Percentiles rank a stretch among this genome's conserved stretches.
Evolutionary conservation across 2,113 vertebrate species (phyloP).

Genomic region (Thymallus thymallus): DNA sequence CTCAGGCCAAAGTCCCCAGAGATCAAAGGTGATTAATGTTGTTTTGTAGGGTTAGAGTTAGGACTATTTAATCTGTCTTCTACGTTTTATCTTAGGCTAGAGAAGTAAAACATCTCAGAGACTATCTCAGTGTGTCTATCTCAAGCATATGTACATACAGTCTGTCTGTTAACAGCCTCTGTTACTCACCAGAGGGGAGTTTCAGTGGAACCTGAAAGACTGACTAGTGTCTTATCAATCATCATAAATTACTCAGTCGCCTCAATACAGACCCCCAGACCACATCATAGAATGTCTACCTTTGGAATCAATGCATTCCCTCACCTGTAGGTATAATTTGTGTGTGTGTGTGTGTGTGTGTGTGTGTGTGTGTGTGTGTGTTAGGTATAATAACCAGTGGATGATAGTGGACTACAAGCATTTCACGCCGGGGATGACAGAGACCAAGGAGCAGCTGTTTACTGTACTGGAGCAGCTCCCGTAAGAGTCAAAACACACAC

Average conservation of each 20-base stretch:
- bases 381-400: conserved; percentile 97
- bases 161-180: too few relatives aligned
- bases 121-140: too few relatives aligned
- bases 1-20: background rate
- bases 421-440: conserved; percentile 69
- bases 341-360: too few relatives aligned
- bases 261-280: too few relatives aligned
- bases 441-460: conserved; percentile 66
- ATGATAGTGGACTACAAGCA: conserved; percentile 92
- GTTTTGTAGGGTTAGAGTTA: background rate
- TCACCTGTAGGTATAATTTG: background rate
- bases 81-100: too few relatives aligned
- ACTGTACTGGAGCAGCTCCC: conserved; percentile 92
- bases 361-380: background rate
- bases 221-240: too few relatives aligned
- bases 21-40: background rate
- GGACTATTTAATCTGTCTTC: background rate
- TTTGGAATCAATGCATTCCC: background rate
- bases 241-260: too few relatives aligned
- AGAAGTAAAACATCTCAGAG: too few relatives aligned
- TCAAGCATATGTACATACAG: too few relatives aligned
- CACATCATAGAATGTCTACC: too few relatives aligned
- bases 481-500: conserved; percentile 71
- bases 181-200: too few relatives aligned
- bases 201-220: too few relatives aligned